Conservation (phyloP, 2,113 vertebrate species). For the Carassius gibelio region DNA sequence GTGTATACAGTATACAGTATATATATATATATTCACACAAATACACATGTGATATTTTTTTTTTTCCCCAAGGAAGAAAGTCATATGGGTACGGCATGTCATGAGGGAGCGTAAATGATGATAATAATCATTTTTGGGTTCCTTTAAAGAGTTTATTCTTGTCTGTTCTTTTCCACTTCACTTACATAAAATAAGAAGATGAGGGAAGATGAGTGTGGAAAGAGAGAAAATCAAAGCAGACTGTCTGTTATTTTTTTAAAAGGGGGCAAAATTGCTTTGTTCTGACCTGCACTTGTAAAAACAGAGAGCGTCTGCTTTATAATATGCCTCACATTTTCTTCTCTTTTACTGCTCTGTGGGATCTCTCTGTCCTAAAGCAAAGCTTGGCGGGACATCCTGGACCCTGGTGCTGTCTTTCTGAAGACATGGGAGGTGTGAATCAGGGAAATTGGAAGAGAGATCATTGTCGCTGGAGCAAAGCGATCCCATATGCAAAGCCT, state of each 20-base stretch:
- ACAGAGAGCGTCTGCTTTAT: conserved; percentile 14
- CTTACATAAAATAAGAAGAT: conserved; percentile 22
- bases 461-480: conserved; percentile 19
- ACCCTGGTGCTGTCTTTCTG: conserved; percentile 4
- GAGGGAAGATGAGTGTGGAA: conserved; percentile 6
- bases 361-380: conserved; percentile 14
- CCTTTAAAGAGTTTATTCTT: conserved; percentile 21
- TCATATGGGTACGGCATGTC: background rate
- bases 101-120: background rate
- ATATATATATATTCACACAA: background rate
- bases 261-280: conserved; percentile 15
- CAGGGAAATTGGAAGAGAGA: conserved; percentile 21
- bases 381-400: background rate
- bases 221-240: conserved; percentile 32
- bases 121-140: background rate
- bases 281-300: conserved; percentile 38
- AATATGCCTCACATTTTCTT: conserved; percentile 37
- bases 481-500: conserved; percentile 39
- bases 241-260: background rate
- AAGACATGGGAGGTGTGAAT: conserved; percentile 31
- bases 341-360: conserved; percentile 29
- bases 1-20: background rate
- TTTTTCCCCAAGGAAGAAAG: background rate
- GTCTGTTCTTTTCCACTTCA: background rate
- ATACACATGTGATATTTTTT: background rate